These are phyloP conservation scores for Euglossa dilemma DNA, from an alignment of 1,140 invertebrate species.

Conservation along the genomic window DNA sequence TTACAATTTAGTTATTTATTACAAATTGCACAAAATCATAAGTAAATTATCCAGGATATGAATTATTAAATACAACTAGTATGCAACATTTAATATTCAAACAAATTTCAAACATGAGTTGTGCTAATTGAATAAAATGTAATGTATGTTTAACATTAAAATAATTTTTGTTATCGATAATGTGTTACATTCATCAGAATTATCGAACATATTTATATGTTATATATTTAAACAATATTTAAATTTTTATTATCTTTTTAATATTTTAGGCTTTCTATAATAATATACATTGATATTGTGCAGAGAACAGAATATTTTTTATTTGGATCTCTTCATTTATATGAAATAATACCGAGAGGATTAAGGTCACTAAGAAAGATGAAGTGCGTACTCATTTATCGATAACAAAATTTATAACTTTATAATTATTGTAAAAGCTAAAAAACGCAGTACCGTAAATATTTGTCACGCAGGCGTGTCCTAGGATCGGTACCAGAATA, in stretches of 20 bases:
- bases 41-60: not conserved
- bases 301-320: not conserved
- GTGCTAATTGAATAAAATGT: not conserved
- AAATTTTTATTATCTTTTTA: not conserved
- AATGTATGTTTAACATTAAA: not conserved
- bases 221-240: not conserved
- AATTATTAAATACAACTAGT: not conserved
- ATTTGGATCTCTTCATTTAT: not conserved
- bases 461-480: conserved; percentile 54
- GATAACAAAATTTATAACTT: conserved; percentile 17
- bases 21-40: conserved; percentile 27
- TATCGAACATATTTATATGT: not conserved
- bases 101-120: not conserved
- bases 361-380: not conserved
- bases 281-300: not conserved
- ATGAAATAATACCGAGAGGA: not conserved
- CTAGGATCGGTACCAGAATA: conserved; percentile 19
- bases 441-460: conserved; percentile 17
- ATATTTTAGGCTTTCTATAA: not conserved
- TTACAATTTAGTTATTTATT: conserved; percentile 17
- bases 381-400: not conserved
- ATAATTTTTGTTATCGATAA: conserved; percentile 11
- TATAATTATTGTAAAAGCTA: not conserved
- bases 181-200: not conserved
- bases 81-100: not conserved